Base-by-base conservation (phyloP, 2,113 vertebrate genomes). In the Scartelaos histophorus region DNA sequence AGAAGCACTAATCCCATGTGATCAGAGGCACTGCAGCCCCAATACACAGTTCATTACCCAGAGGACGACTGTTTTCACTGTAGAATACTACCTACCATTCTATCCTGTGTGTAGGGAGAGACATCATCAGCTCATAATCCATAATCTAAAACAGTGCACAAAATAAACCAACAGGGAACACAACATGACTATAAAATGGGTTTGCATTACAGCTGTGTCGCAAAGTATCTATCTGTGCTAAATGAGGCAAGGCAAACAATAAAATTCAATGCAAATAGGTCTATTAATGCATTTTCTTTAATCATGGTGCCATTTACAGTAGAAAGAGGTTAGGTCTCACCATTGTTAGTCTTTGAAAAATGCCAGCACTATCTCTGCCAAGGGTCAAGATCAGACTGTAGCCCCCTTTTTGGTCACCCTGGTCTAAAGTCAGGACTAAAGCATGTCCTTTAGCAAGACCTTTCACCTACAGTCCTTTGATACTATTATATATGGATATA, bases 81-180 rank as follows among this genome's bases (percentile, higher is more conserved):
- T 80, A 78, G 75, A 78, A 87, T 64, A 74, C 78, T 79, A 80
- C 81, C 83, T 74, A 73, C 49, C 25, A 58, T 70, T 69, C 69
- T 67, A 61, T 34, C 69, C 75, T 65, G 69, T 76, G 82, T 43
- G 47, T 43, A 69, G 16, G 69, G 51, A 45, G 25, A 68, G 43
- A 68, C 21, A 67, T 69, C 66, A 67, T 69, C 61, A 51, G 3
- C 51, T 49, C 25, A 74, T 60, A 74, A 64, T 57, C 58, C 12
- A 67, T 70, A 78, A 83, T 73, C 66, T 78, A 66, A 66, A 66
- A 15, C 62, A 67, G 38, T 73, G 75, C 70, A 76, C 68, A 76
- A 16, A 71, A 60, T 67, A 60, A 73, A 79, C 49, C 73, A 45
- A 56, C 12, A 29, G 38, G 34, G 67, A 3, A 51, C 46, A 66